Evolutionary conservation across 2,797 vertebrate genomes (phyloP).

Genomic region (Gambusia yucatana): DNA sequence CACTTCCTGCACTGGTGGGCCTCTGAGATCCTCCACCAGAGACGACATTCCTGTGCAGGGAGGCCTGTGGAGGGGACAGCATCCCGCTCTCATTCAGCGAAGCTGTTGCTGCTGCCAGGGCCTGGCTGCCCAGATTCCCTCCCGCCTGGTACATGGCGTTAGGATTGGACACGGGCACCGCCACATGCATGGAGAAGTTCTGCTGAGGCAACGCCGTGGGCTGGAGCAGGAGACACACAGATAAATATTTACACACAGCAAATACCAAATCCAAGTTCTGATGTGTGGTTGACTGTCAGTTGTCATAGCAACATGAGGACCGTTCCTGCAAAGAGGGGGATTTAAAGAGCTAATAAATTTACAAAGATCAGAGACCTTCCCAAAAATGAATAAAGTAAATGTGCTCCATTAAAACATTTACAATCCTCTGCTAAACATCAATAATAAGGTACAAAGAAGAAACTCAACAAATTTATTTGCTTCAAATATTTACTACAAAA

Average conservation of each 20-base stretch:
- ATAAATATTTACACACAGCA: slow-evolving; percentile 61
- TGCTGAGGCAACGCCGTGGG: slow-evolving; percentile 93
- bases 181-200: slow-evolving; percentile 99
- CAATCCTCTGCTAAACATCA: slow-evolving; percentile 18
- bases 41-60: slow-evolving; percentile 91
- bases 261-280: slow-evolving; percentile 47
- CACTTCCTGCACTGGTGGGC: slow-evolving; percentile 89
- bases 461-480: not conserved
- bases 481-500: not conserved
- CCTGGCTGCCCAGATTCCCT: slow-evolving; percentile 88
- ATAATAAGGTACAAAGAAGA: not conserved
- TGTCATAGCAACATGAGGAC: slow-evolving; percentile 58
- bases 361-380: slow-evolving; percentile 19
- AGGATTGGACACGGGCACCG: slow-evolving; percentile 94
- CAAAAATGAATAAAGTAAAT: slow-evolving; percentile 13
- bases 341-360: slow-evolving; percentile 29
- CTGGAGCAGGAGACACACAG: slow-evolving; percentile 77
- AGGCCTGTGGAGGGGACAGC: slow-evolving; percentile 91
- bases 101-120: slow-evolving; percentile 87
- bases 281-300: slow-evolving; percentile 34
- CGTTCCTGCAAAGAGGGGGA: slow-evolving; percentile 25
- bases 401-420: slow-evolving; percentile 11
- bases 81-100: slow-evolving; percentile 92
- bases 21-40: slow-evolving; percentile 91
- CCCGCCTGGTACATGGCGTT: slow-evolving; percentile 95